A percentile compares a stretch with the other conserved stretches of the same genome.
These are phyloP conservation scores for Yponomeuta plumbellus DNA, from an alignment of 2,888 invertebrate genomes.

Conservation along the genomic window DNA sequence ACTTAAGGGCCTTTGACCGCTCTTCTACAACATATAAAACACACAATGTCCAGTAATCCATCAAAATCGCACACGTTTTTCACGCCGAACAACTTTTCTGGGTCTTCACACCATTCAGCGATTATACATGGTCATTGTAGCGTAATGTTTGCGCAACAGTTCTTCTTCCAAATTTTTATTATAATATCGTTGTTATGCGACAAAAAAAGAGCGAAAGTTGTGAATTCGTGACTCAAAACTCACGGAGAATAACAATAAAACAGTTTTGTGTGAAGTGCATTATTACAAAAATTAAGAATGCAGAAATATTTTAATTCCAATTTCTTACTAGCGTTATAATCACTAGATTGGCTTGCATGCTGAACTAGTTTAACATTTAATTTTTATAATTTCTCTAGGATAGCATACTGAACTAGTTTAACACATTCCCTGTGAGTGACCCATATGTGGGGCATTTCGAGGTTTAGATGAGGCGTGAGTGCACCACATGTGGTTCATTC, in stretches of 20 bases:
- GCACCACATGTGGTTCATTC: no score
- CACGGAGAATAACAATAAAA: neutral
- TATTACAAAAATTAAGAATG: neutral
- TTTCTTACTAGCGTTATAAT: no score
- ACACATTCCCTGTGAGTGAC: no score
- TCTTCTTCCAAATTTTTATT: conserved; percentile 25
- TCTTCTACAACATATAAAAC: neutral
- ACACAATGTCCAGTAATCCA: neutral
- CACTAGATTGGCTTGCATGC: no score
- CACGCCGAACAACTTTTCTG: neutral
- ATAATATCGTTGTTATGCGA: conserved; percentile 22
- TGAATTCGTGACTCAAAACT: conserved; percentile 31
- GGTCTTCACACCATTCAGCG: conserved; percentile 20
- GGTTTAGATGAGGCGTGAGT: no score
- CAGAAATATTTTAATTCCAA: neutral
- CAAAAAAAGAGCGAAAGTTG: conserved; percentile 31
- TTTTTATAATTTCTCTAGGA: no score
- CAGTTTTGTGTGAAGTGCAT: neutral
- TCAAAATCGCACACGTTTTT: neutral
- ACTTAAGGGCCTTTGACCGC: neutral
- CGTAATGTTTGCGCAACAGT: conserved; percentile 45
- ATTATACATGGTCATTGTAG: conserved; percentile 33
- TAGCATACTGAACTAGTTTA: no score
- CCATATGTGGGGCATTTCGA: no score
- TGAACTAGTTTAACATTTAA: no score